Conservation (phyloP, 2,888 invertebrate genomes). For the Tipula vernalis region DNA sequence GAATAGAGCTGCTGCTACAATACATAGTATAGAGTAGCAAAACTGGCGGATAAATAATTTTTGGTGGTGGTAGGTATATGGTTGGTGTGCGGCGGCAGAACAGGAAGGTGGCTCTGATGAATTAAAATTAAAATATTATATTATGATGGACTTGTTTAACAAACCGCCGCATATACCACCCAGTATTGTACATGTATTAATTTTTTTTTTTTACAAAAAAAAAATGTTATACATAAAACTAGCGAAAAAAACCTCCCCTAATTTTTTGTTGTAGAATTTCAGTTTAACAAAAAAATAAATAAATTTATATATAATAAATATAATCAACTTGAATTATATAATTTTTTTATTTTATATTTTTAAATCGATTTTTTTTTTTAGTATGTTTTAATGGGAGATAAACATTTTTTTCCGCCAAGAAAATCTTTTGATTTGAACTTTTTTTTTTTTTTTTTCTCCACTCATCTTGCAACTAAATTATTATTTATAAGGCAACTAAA, state of each 20-base stretch:
- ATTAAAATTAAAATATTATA: constrained; percentile 4
- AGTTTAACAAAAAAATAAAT: constrained; percentile 5
- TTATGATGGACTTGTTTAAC: not conserved
- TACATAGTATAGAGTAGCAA: not conserved
- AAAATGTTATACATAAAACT: not conserved
- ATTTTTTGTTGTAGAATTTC: not conserved
- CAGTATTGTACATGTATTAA: not conserved
- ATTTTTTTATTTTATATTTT: not conserved
- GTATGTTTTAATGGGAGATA: not conserved
- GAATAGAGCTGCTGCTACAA: not conserved
- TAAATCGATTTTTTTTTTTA: not conserved
- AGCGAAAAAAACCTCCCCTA: constrained; percentile 5
- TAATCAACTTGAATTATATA: constrained; percentile 5
- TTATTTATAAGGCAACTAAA: not conserved
- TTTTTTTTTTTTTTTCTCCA: not conserved
- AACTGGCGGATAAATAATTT: not conserved
- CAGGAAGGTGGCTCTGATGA: not conserved
- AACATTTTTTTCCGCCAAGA: not conserved
- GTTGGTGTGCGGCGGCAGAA: not conserved
- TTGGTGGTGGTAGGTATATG: not conserved
- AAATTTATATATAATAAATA: constrained; percentile 5
- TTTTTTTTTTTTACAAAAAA: not conserved
- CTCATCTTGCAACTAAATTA: constrained; percentile 7
- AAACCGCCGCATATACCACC: not conserved
- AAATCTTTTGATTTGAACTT: not conserved